phyloP scores from a whole-genome alignment of 53 echinoderm and acorn worm species.

The Arbacia lixula region DNA sequence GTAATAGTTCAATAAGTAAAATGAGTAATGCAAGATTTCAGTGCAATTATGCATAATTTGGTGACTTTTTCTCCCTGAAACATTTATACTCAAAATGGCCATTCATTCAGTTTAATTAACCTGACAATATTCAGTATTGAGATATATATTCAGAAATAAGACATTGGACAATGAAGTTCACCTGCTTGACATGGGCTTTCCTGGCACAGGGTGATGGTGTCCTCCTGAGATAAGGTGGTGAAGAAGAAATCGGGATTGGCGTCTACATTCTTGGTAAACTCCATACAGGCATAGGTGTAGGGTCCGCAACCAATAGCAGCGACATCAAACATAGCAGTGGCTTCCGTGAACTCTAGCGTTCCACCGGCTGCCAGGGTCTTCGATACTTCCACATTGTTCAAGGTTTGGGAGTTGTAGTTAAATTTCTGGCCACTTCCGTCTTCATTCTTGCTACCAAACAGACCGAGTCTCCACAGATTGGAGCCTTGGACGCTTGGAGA shows the following conservation, averaged over 20 bases:
- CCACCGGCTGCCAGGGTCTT: conserved; percentile 52
- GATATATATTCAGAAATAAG: no score
- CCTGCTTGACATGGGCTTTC: conserved; percentile 70
- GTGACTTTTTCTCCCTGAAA: no score
- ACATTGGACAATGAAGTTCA: no score
- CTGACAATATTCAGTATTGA: no score
- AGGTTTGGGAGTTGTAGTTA: conserved; percentile 76
- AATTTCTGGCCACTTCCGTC: conserved; percentile 83
- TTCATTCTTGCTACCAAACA: conserved; percentile 76
- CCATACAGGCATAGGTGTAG: conserved; percentile 74
- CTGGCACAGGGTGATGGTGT: conserved; percentile 70
- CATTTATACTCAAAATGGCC: no score
- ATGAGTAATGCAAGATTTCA: no score
- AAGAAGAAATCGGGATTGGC: conserved; percentile 69
- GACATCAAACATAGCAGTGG: conserved; percentile 72
- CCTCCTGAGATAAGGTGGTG: conserved; percentile 59
- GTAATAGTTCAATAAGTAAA: no score
- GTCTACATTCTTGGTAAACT: conserved; percentile 69
- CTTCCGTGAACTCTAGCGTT: conserved; percentile 61
- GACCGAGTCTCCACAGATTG: conserved; percentile 82
- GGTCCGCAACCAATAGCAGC: conserved; percentile 85
- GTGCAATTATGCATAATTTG: no score
- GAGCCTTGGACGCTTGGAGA: conserved; percentile 65
- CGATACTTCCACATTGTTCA: conserved; percentile 63
- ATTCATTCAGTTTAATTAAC: no score